Conservation (phyloP, 2,113 vertebrate genomes). For the Theristicus caerulescens region DNA sequence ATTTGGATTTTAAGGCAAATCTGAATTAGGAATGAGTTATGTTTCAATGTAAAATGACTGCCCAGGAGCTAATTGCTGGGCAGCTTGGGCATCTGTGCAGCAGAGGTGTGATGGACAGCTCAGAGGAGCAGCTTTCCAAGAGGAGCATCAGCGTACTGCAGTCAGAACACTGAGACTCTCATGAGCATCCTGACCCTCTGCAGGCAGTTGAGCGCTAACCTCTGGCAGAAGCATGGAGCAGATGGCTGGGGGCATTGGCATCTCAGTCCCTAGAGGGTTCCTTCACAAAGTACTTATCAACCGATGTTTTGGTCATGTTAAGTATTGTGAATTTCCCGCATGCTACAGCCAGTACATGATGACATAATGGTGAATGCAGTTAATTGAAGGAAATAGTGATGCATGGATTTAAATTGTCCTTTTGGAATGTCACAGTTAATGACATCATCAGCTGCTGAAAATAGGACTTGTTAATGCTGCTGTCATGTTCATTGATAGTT, state of each 20-base stretch:
- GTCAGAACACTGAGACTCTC: not conserved
- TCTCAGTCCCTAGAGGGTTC: not conserved
- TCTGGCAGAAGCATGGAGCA: not conserved
- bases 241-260: not conserved
- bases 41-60: not conserved
- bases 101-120: not conserved
- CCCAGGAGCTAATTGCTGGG: not conserved
- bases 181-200: not conserved
- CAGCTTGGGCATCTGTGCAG: not conserved
- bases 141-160: not conserved
- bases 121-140: not conserved
- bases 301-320: not conserved
- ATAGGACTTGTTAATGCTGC: not conserved
- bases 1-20: not conserved
- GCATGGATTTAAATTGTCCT: not conserved
- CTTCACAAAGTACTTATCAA: not conserved
- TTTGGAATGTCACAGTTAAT: not conserved
- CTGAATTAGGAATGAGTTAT: not conserved
- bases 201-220: not conserved
- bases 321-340: not conserved
- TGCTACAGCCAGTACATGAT: fast-evolving
- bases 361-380: not conserved
- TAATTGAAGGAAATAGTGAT: constrained; percentile 19
- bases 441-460: constrained; percentile 4
- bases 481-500: not conserved